These are phyloP conservation scores for Leptinotarsa rubiginosa DNA, from an alignment of 2,888 invertebrate genomes.

Conservation along the genomic window DNA sequence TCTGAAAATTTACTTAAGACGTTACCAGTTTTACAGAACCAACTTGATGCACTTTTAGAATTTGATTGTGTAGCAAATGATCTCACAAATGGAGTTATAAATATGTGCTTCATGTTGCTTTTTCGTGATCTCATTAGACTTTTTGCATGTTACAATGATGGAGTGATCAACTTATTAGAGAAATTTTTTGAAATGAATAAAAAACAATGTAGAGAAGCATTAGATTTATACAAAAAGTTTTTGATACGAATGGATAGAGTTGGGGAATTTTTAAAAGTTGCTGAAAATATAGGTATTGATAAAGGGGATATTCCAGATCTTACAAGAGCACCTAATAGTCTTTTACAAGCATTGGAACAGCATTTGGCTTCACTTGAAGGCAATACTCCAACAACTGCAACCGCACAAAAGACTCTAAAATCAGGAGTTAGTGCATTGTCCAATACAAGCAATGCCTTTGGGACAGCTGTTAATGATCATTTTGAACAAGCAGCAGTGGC, in stretches of 20 bases:
- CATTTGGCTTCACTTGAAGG: constrained; percentile 96
- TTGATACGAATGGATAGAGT: constrained; percentile 99
- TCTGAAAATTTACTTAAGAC: constrained; percentile 98
- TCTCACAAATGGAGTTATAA: constrained; percentile 94
- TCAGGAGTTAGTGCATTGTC: constrained; percentile 89
- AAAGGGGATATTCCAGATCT: constrained; percentile 99
- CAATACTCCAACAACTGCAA: constrained; percentile 87
- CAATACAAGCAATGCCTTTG: constrained; percentile 90
- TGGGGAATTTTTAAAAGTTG: constrained; percentile 95
- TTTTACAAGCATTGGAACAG: constrained; percentile 96
- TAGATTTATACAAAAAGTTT: constrained; percentile 99
- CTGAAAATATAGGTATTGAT: constrained; percentile 94
- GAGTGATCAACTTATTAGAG: constrained; percentile 97
- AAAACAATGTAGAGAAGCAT: constrained; percentile 97
- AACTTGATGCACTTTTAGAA: constrained; percentile 95
- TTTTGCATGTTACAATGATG: constrained; percentile 99
- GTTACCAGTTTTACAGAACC: constrained; percentile 94
- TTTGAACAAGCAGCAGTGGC: constrained; percentile 89
- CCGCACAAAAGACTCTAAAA: constrained; percentile 90
- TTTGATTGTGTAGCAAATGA: constrained; percentile 99
- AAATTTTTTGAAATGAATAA: constrained; percentile 99
- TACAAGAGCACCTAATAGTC: constrained; percentile 97
- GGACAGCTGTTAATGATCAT: constrained; percentile 87
- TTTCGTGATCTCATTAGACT: constrained; percentile 98
- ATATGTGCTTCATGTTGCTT: constrained; percentile 98